Base-by-base conservation (phyloP, 2,888 invertebrate genomes). In the Thera obeliscata region DNA sequence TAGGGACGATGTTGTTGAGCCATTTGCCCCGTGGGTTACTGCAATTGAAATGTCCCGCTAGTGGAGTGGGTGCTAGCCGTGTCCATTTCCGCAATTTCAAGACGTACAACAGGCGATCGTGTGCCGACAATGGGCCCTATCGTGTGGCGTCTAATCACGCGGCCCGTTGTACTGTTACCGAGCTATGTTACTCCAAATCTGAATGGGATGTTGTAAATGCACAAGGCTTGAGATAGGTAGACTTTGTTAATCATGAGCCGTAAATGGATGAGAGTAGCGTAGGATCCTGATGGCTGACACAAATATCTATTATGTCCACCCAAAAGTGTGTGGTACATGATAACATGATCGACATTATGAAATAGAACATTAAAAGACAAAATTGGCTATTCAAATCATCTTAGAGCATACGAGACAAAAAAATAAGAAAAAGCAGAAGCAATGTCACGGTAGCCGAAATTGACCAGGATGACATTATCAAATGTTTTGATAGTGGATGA, bases 121-220 rank as follows among this genome's bases (percentile, higher is more conserved):
- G 91, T 89, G 87, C 91, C 88, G 92, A 93, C 93, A 93, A 93
- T 92, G 83, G 90, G 84, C 87, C 83, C 89, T 91, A 93, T 93
- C 91, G 91, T 90, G 90, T 89, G 90, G 88, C 89, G 93, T 91
- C 92, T 93, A 93, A 93, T 93, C 93, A 91, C 88, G 87, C 82
- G 81, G 86, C 82, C 85, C 81, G 83, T 85, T 81, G 88, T 93
- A 91, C 91, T 88, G 91, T 50, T 64, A 64, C 43, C 35, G 22
- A 22, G 54, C 49, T 64, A 9, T 61, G 64, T 54, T 48, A 64
- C 55, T 68, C 12, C 9, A 48, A 50, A 52, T 33, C 52, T 33
- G 52, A 52, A 52, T 52, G 43, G 9, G 43, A 46, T 46, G 7
- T 46, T 46, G 9, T 46, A 46, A 46, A 46, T 46, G 43, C 43